Evolutionary conservation across 2,797 vertebrate genomes (phyloP).

Genomic region (Zalophus californianus): DNA sequence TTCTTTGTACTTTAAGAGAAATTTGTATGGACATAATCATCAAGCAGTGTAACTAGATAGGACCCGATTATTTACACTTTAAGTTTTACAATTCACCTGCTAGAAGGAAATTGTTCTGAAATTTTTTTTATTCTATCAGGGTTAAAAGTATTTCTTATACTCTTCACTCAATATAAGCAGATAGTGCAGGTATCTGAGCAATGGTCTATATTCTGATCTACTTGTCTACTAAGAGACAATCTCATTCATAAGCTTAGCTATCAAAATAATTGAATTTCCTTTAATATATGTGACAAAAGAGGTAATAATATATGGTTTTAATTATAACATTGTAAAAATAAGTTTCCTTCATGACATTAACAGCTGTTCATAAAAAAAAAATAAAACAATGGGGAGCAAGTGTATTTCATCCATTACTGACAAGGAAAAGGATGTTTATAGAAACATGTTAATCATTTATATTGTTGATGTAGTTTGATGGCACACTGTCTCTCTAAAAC

Average conservation of each 20-base stretch:
- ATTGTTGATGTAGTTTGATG: conserved; percentile 87
- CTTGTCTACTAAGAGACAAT: conserved; percentile 23
- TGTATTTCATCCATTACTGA: conserved; percentile 81
- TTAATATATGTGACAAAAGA: conserved; percentile 80
- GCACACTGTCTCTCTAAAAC: conserved; percentile 86
- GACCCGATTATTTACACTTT: conserved; percentile 78
- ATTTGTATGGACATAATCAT: conserved; percentile 79
- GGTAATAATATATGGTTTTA: conserved; percentile 85
- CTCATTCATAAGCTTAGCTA: conserved; percentile 69
- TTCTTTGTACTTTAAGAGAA: conserved; percentile 82
- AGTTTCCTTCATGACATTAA: conserved; percentile 81
- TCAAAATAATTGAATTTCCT: conserved; percentile 73
- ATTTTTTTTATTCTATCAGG: background rate
- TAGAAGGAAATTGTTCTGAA: background rate
- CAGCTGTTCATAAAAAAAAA: conserved; percentile 84
- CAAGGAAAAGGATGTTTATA: conserved; percentile 82
- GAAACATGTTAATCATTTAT: conserved; percentile 86
- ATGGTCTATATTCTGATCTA: background rate
- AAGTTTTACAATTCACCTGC: conserved; percentile 80
- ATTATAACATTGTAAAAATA: conserved; percentile 72
- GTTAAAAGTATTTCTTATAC: background rate
- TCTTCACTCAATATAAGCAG: background rate
- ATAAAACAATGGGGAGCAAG: conserved; percentile 76
- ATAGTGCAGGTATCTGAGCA: background rate
- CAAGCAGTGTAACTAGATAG: conserved; percentile 73